Evolutionary conservation across 1,140 invertebrate species (phyloP).

Genomic region (Himalopsyche phryganea): DNA sequence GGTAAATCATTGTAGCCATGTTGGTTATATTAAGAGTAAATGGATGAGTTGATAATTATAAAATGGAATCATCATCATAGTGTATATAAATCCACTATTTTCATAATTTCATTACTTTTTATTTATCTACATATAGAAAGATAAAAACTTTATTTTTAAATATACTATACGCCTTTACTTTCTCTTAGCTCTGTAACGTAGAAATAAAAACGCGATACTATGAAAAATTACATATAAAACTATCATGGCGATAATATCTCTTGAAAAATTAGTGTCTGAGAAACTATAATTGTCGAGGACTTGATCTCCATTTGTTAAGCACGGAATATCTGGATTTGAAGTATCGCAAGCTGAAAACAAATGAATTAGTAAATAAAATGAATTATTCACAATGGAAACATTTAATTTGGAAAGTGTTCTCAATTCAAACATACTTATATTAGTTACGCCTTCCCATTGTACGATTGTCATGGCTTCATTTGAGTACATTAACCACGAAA

Average conservation of each 20-base stretch:
- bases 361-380: too few relatives aligned
- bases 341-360: constrained; percentile 62
- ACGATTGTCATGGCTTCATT: constrained; percentile 83
- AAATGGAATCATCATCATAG: too few relatives aligned
- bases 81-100: too few relatives aligned
- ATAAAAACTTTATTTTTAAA: too few relatives aligned
- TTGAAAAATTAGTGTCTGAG: constrained; percentile 57
- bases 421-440: constrained; percentile 66
- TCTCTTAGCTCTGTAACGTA: constrained; percentile 61
- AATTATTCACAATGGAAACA: too few relatives aligned
- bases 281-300: constrained; percentile 74
- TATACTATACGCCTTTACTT: too few relatives aligned
- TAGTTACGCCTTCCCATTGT: constrained; percentile 71
- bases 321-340: constrained; percentile 58
- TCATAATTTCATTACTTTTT: too few relatives aligned
- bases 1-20: too few relatives aligned
- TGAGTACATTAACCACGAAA: constrained; percentile 91
- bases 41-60: too few relatives aligned
- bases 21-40: too few relatives aligned
- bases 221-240: constrained; percentile 68
- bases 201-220: constrained; percentile 61
- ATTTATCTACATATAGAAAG: too few relatives aligned
- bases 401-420: not conserved
- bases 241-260: constrained; percentile 63
- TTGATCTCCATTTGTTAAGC: constrained; percentile 65